Conservation (phyloP, 2,888 invertebrate genomes). For the Coenonympha arcania region DNA sequence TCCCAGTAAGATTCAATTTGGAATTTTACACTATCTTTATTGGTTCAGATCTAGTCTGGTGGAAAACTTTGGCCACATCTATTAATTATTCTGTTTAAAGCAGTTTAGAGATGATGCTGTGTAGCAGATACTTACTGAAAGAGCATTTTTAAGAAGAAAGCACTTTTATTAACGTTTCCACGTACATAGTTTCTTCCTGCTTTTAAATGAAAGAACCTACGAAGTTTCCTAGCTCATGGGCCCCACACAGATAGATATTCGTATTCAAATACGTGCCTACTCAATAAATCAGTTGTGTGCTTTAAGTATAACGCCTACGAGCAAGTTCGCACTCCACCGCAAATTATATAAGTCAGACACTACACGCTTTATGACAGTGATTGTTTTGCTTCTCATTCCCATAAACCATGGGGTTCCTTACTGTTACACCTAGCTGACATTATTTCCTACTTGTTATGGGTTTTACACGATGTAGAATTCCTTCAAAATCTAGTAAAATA, state of each 20-base stretch:
- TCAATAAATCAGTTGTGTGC: constrained; percentile 33
- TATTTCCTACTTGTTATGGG: constrained; percentile 9
- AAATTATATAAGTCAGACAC: constrained; percentile 21
- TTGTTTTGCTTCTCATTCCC: constrained; percentile 10
- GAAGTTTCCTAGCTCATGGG: constrained; percentile 18
- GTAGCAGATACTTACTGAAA: too few species aligned
- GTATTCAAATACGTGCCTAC: constrained; percentile 26
- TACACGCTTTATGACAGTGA: constrained; percentile 15
- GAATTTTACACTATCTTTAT: too few species aligned
- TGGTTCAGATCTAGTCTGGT: too few species aligned
- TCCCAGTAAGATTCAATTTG: too few species aligned
- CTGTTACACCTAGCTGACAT: not conserved
- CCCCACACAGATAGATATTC: constrained; percentile 21
- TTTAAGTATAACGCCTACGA: constrained; percentile 39
- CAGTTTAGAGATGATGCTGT: too few species aligned
- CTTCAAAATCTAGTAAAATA: not conserved
- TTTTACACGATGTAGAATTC: not conserved
- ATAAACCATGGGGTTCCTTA: not conserved
- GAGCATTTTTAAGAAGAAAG: too few species aligned
- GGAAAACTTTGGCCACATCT: too few species aligned
- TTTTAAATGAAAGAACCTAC: not conserved
- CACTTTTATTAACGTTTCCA: too few species aligned
- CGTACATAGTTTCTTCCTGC: not conserved
- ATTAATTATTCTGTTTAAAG: too few species aligned
- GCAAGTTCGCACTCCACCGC: constrained; percentile 27